Evolutionary conservation across 1,140 invertebrate genomes (phyloP).

Genomic region (Tribolium castaneum): DNA sequence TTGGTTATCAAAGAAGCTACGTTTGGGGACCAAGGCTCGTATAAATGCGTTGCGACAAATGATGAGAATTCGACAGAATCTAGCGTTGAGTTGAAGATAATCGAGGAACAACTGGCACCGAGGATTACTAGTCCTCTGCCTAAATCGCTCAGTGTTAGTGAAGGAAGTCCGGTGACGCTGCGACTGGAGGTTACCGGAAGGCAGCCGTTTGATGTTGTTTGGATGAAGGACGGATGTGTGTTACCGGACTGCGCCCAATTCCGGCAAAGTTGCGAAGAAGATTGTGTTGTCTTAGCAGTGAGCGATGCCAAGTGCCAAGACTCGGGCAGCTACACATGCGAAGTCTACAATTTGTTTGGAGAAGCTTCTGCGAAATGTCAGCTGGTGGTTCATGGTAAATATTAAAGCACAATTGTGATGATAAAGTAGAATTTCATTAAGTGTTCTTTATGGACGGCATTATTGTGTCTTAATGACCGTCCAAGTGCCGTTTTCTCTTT

Average conservation of each 20-base stretch:
- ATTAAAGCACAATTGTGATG: not conserved
- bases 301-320: slow-evolving; percentile 75
- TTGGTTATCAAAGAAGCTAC: slow-evolving; percentile 68
- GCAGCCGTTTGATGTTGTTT: slow-evolving; percentile 75
- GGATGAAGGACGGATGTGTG: slow-evolving; percentile 77
- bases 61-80: slow-evolving; percentile 67
- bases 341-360: slow-evolving; percentile 71
- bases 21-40: slow-evolving; percentile 70
- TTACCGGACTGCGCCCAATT: slow-evolving; percentile 76
- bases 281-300: slow-evolving; percentile 72
- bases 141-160: slow-evolving; percentile 19
- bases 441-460: not conserved
- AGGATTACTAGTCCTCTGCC: slow-evolving; percentile 52
- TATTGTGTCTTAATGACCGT: not conserved
- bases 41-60: slow-evolving; percentile 81
- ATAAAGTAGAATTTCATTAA: slow-evolving; percentile 1
- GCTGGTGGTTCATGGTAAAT: slow-evolving; percentile 68
- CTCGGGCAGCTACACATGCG: slow-evolving; percentile 78
- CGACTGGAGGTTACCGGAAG: slow-evolving; percentile 62
- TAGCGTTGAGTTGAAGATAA: slow-evolving; percentile 50
- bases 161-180: slow-evolving; percentile 50
- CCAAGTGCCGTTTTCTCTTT: slow-evolving; percentile 20
- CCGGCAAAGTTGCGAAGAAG: slow-evolving; percentile 71
- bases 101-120: slow-evolving; percentile 47
- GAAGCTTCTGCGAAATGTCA: slow-evolving; percentile 68